These are phyloP conservation scores for Erpetoichthys calabaricus DNA, from an alignment of 2,797 vertebrate genomes.

Conservation along the genomic window DNA sequence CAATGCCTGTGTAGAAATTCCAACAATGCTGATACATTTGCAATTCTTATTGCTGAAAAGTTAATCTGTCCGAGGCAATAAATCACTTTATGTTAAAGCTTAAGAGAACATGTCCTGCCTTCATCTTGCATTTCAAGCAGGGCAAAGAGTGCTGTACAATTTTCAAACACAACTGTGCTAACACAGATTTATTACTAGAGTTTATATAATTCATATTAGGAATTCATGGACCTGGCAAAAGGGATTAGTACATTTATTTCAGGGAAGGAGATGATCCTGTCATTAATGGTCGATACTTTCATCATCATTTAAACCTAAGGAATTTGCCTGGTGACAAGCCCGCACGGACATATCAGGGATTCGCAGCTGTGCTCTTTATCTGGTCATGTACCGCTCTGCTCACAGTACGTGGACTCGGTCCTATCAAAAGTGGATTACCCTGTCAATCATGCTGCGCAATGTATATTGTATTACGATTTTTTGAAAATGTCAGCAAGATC, in stretches of 20 bases:
- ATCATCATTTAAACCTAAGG: conserved; percentile 97
- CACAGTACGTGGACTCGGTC: conserved; percentile 73
- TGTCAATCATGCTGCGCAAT: conserved; percentile 83
- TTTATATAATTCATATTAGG: conserved; percentile 99
- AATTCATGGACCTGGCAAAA: conserved; percentile 99
- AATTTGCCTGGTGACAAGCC: conserved; percentile 95
- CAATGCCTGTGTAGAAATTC: conserved; percentile 31
- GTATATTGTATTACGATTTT: conserved; percentile 97
- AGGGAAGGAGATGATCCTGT: conserved; percentile 99
- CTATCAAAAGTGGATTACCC: conserved; percentile 99
- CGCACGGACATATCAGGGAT: conserved; percentile 94
- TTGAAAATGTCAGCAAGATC: conserved; percentile 99
- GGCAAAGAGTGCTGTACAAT: conserved; percentile 76
- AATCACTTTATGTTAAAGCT: conserved; percentile 80
- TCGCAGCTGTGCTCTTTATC: conserved; percentile 99
- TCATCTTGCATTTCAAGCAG: conserved; percentile 87
- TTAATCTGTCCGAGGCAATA: conserved; percentile 73
- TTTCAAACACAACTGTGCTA: conserved; percentile 99
- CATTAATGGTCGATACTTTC: conserved; percentile 99
- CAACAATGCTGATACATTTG: conserved; percentile 49
- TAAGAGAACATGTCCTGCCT: conserved; percentile 79
- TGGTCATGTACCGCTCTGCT: conserved; percentile 73
- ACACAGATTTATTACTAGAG: conserved; percentile 98
- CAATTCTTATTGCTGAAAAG: conserved; percentile 69
- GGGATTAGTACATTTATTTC: conserved; percentile 99